phyloP scores from a whole-genome alignment of 2,888 invertebrate genomes.

The Pseudococcus longispinus region DNA sequence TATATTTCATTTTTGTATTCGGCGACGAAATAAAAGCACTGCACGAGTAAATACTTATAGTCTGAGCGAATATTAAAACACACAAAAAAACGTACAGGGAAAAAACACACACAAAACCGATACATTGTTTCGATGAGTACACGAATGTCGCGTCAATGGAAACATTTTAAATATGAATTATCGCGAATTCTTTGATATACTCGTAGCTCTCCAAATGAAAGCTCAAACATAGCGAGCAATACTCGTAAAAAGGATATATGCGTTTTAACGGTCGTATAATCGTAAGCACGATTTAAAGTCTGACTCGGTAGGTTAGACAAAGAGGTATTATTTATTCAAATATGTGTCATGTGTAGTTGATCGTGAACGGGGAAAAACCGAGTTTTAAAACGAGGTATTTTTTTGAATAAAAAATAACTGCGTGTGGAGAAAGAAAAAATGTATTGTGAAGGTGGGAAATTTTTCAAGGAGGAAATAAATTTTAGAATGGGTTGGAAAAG shows the following conservation, averaged over 20 bases:
- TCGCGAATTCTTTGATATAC: slow-evolving; percentile 31
- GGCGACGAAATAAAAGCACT: background rate
- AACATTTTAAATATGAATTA: slow-evolving; percentile 22
- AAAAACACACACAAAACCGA: background rate
- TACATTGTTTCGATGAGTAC: background rate
- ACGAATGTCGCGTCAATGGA: slow-evolving; percentile 24
- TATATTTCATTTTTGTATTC: background rate
- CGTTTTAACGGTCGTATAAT: background rate
- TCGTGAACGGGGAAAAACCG: background rate
- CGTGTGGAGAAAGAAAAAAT: too few relatives aligned
- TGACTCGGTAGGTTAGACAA: background rate
- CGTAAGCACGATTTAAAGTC: background rate
- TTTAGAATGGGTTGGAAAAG: too few relatives aligned
- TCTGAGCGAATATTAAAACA: background rate
- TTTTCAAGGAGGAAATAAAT: too few relatives aligned
- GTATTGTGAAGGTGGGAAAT: too few relatives aligned
- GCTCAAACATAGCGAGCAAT: background rate
- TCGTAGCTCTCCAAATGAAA: slow-evolving; percentile 17
- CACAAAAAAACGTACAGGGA: background rate
- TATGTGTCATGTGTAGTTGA: background rate
- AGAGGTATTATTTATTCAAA: slow-evolving; percentile 19
- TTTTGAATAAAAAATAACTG: background rate
- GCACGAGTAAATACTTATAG: background rate
- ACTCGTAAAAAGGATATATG: background rate
- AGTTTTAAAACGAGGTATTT: background rate